Evolutionary conservation across 2,113 vertebrate genomes (phyloP).

Genomic region (Bufo gargarizans): DNA sequence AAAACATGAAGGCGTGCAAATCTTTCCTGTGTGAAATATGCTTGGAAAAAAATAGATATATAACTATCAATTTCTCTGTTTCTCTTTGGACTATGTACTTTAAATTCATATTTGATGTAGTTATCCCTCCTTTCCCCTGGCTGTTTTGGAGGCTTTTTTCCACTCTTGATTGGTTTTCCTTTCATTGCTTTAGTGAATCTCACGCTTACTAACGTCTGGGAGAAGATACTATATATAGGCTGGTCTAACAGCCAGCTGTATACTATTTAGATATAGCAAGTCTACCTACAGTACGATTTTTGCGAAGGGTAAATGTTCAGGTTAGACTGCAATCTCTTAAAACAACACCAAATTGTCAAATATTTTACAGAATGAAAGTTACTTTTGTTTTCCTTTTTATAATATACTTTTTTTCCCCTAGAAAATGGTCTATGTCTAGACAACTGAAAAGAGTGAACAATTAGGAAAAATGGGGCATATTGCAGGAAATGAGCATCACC

Average conservation of each 20-base stretch:
- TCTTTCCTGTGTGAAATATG: slow-evolving; percentile 65
- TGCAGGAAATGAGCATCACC: neutral
- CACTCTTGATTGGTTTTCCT: slow-evolving; percentile 37
- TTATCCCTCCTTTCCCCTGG: slow-evolving; percentile 25
- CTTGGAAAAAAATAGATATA: slow-evolving; percentile 59
- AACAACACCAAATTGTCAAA: neutral
- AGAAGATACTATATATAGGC: neutral
- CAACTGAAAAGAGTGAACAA: neutral
- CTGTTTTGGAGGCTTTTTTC: slow-evolving; percentile 18
- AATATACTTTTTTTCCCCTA: neutral
- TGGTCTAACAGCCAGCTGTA: neutral
- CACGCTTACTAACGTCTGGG: slow-evolving; percentile 5
- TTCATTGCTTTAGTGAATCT: slow-evolving; percentile 35
- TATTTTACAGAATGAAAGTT: neutral
- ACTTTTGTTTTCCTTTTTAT: neutral
- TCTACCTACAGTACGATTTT: neutral
- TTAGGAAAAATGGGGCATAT: neutral
- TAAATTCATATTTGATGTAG: slow-evolving; percentile 28
- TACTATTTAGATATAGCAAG: neutral
- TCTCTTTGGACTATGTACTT: slow-evolving; percentile 38
- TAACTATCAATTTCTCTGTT: slow-evolving; percentile 32
- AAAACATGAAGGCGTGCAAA: slow-evolving; percentile 45
- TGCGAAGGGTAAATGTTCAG: neutral
- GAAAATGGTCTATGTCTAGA: no score
- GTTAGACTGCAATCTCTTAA: neutral